Base-by-base conservation (phyloP, 2,888 invertebrate genomes). In the Trichacis sp. region DNA sequence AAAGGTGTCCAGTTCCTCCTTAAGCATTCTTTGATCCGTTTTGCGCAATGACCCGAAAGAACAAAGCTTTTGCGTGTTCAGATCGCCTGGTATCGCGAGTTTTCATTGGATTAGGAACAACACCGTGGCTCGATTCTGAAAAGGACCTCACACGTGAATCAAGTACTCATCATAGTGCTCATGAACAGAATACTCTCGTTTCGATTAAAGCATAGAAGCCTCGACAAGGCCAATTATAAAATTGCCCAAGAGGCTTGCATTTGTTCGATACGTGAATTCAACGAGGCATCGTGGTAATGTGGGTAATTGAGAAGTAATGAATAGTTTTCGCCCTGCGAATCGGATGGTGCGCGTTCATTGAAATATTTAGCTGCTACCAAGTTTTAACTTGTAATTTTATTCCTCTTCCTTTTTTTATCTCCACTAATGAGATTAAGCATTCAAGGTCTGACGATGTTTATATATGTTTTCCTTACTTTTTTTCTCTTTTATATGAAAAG, bases 221-320 rank as follows among this genome's bases (percentile, higher is more conserved):
- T 42, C 42, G 42, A 42, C 42, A 42, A 18, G 17, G 14, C 18
- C 9, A 42, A 42, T 42, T 42, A 42, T 18, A 42, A 42, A 18
- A 42, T 42, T 42, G 42, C 15, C 42, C 17, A 18, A 42, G 15
- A 42, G 17, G 4, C 42, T 15, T 3, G 17, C 42, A 18, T 42
- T 36, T 11, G 36, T 12, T 12, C 36, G 36, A 6, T 36, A 36
- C 36, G 14, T 11, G 36, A 36, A 36, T 36, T 42, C 42, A 42
- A 42, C 17, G 42, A 42, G 42, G 14, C 42, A 18, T 11, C 11
- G 42, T 15, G 42, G 2, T 42, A 15, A 42, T 8, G 14, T 42
- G 14, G 42, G 42, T 11, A 42, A 42, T 42, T 42, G 42, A 42
- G 17, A 42, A 18, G 14, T 42, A 42, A 42, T 42, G 42, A 17